Evolutionary conservation across 2,888 invertebrate species (phyloP), one percentile per base, ranked within the genome.

Genomic region (Octonoba sinensis): DNA sequence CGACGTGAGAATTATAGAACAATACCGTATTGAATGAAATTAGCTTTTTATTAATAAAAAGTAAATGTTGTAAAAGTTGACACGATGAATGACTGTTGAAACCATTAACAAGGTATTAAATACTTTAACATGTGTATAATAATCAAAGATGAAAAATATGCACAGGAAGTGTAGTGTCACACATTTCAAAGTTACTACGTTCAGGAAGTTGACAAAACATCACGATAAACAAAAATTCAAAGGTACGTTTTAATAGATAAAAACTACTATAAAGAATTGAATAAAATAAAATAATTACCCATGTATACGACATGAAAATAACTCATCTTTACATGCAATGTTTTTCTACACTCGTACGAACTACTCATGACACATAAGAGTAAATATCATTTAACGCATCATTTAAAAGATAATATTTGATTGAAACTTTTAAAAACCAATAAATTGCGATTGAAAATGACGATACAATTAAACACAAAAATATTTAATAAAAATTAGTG

Each of bases 301-400:
- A 81, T 69, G 18, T 69, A 51, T 51, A 69, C 56, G 62, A 73
- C 69, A 81, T 73, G 79, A 69, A 81, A 73, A 46, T 47, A 81
- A 47, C 57, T 69, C 79, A 81, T 81, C 62, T 81, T 81, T 62
- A 20, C 15, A 54, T 13, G 64, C 24, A 16, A 44, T 36, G 24
- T 46, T 67, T 73, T 71, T 69, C 6, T 24, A 44, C 67, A 54
- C 27, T 73, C 56, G 46, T 66, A 64, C 51, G 49, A 57, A 62
- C 54, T 51, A 54, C 56, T 67, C 59, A 51, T 62, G 73, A 73
- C 73, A 73, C 69, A 73, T 79, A 47, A 36, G 36, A 18, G 67
- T 65, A 51, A 66, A 51, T 56, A 44, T 36, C 67, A 36, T 20
- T 18, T 67, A 67, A 12, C 20, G 49, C 65, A 65, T 22, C 11